Evolutionary conservation across 2,113 vertebrate genomes (phyloP).

Genomic region (Bambusicola thoracicus): DNA sequence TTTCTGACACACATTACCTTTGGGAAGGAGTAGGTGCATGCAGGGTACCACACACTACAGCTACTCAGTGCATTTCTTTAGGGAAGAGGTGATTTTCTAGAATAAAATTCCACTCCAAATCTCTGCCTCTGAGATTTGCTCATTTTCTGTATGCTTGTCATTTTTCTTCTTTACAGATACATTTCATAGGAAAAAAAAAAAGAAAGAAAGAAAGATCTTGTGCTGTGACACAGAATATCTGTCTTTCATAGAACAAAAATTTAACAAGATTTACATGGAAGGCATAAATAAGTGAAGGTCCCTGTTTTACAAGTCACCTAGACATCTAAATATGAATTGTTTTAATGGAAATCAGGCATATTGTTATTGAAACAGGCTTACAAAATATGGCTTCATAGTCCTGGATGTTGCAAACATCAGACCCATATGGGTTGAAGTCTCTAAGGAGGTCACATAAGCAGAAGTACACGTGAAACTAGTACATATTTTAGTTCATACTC

Average conservation of each 20-base stretch:
- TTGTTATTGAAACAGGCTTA: not conserved
- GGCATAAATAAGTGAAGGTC: not conserved
- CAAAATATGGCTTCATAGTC: not conserved
- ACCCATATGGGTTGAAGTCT: not conserved
- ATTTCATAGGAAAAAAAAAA: not conserved
- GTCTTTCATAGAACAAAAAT: not conserved
- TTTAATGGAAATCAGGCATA: not conserved
- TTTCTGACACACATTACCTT: not conserved
- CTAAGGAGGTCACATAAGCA: not conserved
- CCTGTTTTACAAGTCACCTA: not conserved
- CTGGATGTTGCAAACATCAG: not conserved
- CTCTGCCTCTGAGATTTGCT: not conserved
- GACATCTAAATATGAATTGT: not conserved
- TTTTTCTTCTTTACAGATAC: not conserved
- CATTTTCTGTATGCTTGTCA: not conserved
- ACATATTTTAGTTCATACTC: not conserved
- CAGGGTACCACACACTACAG: not conserved
- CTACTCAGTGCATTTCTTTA: not conserved
- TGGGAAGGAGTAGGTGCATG: not conserved
- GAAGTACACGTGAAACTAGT: not conserved
- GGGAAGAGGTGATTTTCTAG: not conserved
- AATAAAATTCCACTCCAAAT: not conserved
- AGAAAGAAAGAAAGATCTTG: not conserved
- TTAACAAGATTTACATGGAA: not conserved
- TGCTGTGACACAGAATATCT: not conserved